Evolutionary conservation across 2,888 invertebrate species (phyloP).

Genomic region (Drosophila colorata): DNA sequence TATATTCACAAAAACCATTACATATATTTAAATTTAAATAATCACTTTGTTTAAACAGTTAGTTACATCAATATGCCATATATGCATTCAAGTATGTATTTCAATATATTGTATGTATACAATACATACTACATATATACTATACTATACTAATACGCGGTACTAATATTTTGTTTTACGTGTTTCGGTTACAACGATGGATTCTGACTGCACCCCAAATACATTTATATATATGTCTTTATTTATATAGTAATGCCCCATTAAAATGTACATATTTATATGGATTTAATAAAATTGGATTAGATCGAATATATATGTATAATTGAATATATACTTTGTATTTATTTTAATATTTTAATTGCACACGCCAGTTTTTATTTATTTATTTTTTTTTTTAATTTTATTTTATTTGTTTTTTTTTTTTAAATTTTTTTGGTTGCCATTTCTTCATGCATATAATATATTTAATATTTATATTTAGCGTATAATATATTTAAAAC

Average conservation of each 20-base stretch:
- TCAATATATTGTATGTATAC: constrained; percentile 3
- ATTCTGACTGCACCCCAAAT: constrained; percentile 43
- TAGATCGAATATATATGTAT: constrained; percentile 63
- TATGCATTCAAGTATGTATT: constrained; percentile 4
- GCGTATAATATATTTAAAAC: constrained; percentile 41
- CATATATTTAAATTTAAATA: constrained; percentile 61
- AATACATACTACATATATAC: constrained; percentile 9
- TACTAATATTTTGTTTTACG: constrained; percentile 30
- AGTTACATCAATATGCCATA: constrained; percentile 51
- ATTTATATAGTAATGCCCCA: constrained; percentile 54
- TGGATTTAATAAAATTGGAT: constrained; percentile 54
- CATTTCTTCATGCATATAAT: constrained; percentile 37
- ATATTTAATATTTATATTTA: constrained; percentile 38
- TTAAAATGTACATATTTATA: constrained; percentile 59
- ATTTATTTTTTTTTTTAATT: constrained; percentile 17
- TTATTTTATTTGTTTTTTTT: constrained; percentile 30
- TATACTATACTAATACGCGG: constrained; percentile 10
- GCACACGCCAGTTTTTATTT: constrained; percentile 51
- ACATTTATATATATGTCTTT: constrained; percentile 30
- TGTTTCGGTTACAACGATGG: constrained; percentile 50
- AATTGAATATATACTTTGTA: constrained; percentile 48
- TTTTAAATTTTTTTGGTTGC: constrained; percentile 19
- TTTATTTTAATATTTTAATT: constrained; percentile 49
- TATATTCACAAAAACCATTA: constrained; percentile 69
- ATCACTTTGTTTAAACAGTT: constrained; percentile 63